phyloP scores from a whole-genome alignment of 2,113 vertebrate species.

The Chunga burmeisteri region DNA sequence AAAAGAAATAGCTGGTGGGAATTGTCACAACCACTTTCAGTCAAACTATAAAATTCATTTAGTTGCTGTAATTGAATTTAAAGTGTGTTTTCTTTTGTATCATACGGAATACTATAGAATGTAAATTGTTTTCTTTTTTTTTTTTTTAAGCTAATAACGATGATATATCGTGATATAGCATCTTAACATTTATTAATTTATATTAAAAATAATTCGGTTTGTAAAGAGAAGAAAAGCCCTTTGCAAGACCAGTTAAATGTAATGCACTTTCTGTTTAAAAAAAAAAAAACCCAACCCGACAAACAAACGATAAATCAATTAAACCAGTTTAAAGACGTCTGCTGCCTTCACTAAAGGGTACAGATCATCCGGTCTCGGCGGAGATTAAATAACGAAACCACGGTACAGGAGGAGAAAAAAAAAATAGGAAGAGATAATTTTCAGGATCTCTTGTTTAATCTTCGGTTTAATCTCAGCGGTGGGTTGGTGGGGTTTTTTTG shows the following conservation, averaged over 20 bases:
- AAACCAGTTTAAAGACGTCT: slow-evolving; percentile 70
- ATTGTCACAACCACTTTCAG: slow-evolving; percentile 62
- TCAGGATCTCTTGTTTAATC: background rate
- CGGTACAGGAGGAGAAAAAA: background rate
- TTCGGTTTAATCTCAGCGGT: background rate
- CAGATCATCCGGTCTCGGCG: slow-evolving; percentile 53
- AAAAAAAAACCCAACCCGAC: background rate
- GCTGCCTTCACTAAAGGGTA: slow-evolving; percentile 70
- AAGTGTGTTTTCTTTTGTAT: slow-evolving; percentile 81
- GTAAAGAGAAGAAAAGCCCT: slow-evolving; percentile 82
- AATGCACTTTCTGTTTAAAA: slow-evolving; percentile 93
- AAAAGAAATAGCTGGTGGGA: slow-evolving; percentile 67
- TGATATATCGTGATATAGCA: slow-evolving; percentile 72
- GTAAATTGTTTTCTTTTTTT: slow-evolving; percentile 76
- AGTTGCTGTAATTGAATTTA: slow-evolving; percentile 75
- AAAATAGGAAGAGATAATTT: background rate
- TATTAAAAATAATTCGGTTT: slow-evolving; percentile 83
- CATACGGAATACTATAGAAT: slow-evolving; percentile 79
- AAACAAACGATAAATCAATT: slow-evolving; percentile 74
- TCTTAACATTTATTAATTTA: slow-evolving; percentile 89
- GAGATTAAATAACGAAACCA: slow-evolving; percentile 68
- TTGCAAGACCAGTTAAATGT: slow-evolving; percentile 84
- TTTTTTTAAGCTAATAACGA: slow-evolving; percentile 70
- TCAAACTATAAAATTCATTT: slow-evolving; percentile 69
- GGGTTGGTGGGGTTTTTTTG: background rate